Conservation (phyloP, 2,797 vertebrate genomes). For the Onychomys torridus region DNA sequence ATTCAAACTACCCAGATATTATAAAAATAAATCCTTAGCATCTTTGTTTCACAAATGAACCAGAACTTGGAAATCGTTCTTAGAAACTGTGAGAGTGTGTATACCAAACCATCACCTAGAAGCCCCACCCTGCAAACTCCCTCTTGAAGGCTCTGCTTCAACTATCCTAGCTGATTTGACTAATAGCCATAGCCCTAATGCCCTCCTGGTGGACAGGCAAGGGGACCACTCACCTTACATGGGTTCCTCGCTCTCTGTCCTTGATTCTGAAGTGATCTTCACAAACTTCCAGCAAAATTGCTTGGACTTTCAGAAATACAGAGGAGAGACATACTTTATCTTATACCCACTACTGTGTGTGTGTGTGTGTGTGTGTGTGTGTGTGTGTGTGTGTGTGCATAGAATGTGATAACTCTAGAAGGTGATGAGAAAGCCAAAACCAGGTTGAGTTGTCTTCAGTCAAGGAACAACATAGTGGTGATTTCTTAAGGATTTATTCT, state of each 20-base stretch:
- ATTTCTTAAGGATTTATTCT: background rate
- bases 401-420: background rate
- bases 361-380: background rate
- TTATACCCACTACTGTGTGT: background rate
- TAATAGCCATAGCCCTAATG: background rate
- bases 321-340: background rate
- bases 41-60: background rate
- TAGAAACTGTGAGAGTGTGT: background rate
- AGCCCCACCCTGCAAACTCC: background rate
- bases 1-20: conserved; percentile 1
- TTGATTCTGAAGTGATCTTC: background rate
- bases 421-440: background rate
- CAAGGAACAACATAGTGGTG: background rate
- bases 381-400: background rate
- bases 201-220: background rate
- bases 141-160: background rate
- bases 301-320: background rate
- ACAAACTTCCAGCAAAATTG: background rate
- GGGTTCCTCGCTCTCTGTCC: background rate
- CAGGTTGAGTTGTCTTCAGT: background rate
- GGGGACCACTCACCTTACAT: background rate
- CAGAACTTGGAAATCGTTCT: conserved; percentile 7
- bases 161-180: background rate
- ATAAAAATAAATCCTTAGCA: background rate
- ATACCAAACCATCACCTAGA: background rate